Evolutionary conservation across 1,140 invertebrate species (phyloP).

Genomic region (Idris sp.): DNA sequence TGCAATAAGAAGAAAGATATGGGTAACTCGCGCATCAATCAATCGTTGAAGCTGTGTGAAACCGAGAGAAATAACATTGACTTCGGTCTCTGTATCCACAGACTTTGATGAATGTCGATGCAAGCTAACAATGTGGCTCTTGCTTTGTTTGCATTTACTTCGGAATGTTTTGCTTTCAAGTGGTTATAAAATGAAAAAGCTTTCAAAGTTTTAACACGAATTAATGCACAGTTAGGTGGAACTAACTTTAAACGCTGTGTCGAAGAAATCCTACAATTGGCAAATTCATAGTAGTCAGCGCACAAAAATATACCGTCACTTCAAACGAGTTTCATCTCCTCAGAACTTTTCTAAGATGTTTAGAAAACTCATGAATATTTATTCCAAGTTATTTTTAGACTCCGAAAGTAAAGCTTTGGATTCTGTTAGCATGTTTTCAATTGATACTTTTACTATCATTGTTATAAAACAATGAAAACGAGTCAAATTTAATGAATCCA

Average conservation of each 20-base stretch:
- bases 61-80: conserved; percentile 62
- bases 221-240: conserved; percentile 39
- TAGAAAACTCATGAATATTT: too few relatives aligned
- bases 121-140: conserved; percentile 50
- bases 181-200: conserved; percentile 44
- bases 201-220: conserved; percentile 48
- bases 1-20: conserved; percentile 52
- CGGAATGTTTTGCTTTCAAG: conserved; percentile 56
- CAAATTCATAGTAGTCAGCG: conserved; percentile 9
- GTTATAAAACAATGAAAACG: too few relatives aligned
- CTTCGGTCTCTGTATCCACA: conserved; percentile 58
- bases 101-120: conserved; percentile 61
- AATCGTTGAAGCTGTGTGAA: conserved; percentile 49
- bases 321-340: background rate
- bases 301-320: conserved; percentile 11
- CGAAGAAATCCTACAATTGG: conserved; percentile 17
- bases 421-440: too few relatives aligned
- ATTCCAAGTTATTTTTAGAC: too few relatives aligned
- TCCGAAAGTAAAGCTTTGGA: too few relatives aligned
- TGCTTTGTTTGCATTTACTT: conserved; percentile 60
- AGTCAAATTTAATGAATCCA: too few relatives aligned
- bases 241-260: conserved; percentile 20
- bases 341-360: background rate
- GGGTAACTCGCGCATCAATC: conserved; percentile 54
- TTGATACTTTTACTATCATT: too few relatives aligned